A percentile compares a stretch with the other conserved stretches of the same genome.
Conservation (phyloP, 2,888 invertebrate species). For the Cantharis flavilabris region DNA sequence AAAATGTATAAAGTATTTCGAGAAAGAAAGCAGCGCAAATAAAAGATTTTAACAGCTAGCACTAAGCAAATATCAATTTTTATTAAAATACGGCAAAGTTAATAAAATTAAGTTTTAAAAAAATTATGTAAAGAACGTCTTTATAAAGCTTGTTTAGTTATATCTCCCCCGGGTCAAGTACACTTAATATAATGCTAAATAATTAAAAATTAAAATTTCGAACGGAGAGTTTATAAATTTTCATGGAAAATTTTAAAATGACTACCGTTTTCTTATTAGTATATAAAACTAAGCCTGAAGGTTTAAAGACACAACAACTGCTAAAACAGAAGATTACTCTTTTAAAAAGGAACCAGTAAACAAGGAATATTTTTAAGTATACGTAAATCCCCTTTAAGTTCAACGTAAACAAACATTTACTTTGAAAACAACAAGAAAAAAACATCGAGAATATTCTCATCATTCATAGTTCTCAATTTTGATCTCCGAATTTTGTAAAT, state of each 20-base stretch:
- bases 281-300: neutral
- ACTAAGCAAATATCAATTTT: neutral
- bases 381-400: neutral
- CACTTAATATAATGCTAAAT: neutral
- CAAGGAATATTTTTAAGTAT: neutral
- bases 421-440: neutral
- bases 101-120: neutral
- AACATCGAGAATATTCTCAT: too few species aligned
- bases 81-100: neutral
- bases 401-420: neutral
- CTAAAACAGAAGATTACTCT: neutral
- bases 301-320: neutral
- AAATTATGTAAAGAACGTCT: neutral
- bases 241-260: neutral
- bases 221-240: neutral
- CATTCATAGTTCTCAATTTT: neutral
- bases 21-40: neutral
- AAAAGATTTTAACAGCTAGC: neutral
- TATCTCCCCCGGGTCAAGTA: neutral
- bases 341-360: neutral
- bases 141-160: neutral
- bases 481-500: neutral
- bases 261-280: neutral
- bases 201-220: neutral
- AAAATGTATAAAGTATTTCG: too few species aligned